These are phyloP conservation scores for Sinonovacula constricta DNA, from an alignment of 1,140 invertebrate species.

Conservation along the genomic window DNA sequence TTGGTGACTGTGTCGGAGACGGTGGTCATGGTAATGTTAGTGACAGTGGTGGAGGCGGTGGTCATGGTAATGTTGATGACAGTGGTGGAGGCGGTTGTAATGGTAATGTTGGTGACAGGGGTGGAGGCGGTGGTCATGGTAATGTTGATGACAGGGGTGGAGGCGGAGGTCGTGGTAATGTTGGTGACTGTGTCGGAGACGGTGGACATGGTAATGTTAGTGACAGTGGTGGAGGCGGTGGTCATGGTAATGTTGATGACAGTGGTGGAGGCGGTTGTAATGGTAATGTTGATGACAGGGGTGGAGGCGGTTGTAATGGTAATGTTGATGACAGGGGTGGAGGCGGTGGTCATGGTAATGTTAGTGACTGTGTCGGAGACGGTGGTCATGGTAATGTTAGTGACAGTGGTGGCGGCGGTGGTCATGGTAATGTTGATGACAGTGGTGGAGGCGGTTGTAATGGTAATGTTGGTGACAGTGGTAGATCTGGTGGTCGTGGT, in stretches of 20 bases:
- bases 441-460: slow-evolving; percentile 23
- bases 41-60: slow-evolving; percentile 2
- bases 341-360: background rate
- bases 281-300: slow-evolving; percentile 1
- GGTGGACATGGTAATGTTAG: background rate
- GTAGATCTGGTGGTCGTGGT: background rate
- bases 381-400: background rate
- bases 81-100: slow-evolving; percentile 23
- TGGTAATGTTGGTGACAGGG: slow-evolving; percentile 2
- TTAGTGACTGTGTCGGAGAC: background rate
- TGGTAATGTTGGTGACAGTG: slow-evolving; percentile 4
- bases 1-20: background rate
- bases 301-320: slow-evolving; percentile 1
- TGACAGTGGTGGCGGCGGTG: slow-evolving; percentile 7
- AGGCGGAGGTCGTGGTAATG: background rate
- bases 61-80: slow-evolving; percentile 4
- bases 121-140: background rate
- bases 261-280: slow-evolving; percentile 23
- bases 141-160: slow-evolving; percentile 3
- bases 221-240: slow-evolving; percentile 2
- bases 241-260: slow-evolving; percentile 4
- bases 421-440: slow-evolving; percentile 4
- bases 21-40: background rate
- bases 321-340: slow-evolving; percentile 3
- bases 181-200: background rate